These are phyloP conservation scores for Threskiornis aethiopicus DNA, from an alignment of 2,797 vertebrate species.

Conservation along the genomic window DNA sequence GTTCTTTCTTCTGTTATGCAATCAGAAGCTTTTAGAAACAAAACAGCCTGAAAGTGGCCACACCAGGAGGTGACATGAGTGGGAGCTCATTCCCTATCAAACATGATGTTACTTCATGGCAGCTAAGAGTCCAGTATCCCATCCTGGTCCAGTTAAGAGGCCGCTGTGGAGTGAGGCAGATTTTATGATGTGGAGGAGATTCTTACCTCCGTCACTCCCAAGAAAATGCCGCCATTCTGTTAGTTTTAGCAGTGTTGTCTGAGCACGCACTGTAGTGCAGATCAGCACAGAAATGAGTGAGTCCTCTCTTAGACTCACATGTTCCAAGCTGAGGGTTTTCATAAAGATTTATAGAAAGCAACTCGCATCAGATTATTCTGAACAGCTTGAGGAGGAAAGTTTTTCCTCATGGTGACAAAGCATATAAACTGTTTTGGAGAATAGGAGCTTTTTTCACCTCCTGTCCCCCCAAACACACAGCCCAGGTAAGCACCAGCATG, in stretches of 20 bases:
- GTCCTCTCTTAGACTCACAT: background rate
- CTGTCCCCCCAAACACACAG: background rate
- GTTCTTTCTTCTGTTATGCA: background rate
- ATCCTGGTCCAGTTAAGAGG: background rate
- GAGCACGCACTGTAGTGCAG: fast-evolving
- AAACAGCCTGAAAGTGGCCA: background rate
- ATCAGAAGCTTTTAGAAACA: background rate
- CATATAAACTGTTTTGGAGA: background rate
- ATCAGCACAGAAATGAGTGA: background rate
- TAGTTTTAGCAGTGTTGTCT: background rate
- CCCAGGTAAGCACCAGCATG: fast-evolving
- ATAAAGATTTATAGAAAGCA: background rate
- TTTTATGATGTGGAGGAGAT: background rate
- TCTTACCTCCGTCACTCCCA: background rate
- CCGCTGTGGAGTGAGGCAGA: background rate
- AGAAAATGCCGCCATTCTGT: background rate
- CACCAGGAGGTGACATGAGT: fast-evolving
- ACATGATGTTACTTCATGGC: background rate
- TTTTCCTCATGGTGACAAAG: background rate
- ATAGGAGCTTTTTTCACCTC: background rate
- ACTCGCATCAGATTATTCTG: background rate
- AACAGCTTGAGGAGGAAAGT: background rate
- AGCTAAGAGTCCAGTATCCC: background rate
- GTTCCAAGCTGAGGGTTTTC: background rate
- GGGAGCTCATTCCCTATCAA: background rate